Percentiles rank a stretch among this genome's conserved stretches.
Evolutionary conservation across 2,113 vertebrate species (phyloP).

Genomic region (Cebus imitator): DNA sequence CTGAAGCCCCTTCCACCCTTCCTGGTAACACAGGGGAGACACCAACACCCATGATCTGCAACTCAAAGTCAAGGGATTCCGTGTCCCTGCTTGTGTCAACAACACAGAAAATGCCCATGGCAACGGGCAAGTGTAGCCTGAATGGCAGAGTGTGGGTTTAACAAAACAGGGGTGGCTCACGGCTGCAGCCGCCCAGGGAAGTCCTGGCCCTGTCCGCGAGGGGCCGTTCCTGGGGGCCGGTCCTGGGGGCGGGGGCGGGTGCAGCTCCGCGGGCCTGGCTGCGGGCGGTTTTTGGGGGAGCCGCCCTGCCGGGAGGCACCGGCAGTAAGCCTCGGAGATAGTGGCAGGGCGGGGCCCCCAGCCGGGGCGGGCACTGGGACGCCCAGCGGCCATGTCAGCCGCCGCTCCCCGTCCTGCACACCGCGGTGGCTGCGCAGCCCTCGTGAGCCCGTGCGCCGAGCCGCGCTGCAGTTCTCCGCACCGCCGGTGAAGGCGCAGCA

Average conservation of each 20-base stretch:
- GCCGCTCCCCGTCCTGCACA: neutral
- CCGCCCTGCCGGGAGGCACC: neutral
- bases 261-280: neutral
- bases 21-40: neutral
- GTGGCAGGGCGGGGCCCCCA: neutral
- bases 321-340: neutral
- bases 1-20: neutral
- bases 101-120: slow-evolving; percentile 33
- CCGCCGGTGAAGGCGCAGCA: neutral
- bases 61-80: neutral
- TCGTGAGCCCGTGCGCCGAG: too few species aligned
- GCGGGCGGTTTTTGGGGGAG: too few species aligned
- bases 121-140: neutral
- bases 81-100: neutral
- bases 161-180: neutral
- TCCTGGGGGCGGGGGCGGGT: neutral
- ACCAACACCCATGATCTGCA: neutral
- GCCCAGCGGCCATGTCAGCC: neutral
- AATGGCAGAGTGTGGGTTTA: neutral
- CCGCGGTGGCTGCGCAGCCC: neutral
- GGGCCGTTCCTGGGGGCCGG: neutral
- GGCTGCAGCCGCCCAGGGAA: neutral
- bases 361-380: neutral
- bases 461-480: neutral
- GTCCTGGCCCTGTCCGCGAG: neutral